A percentile compares a stretch with the other conserved stretches of the same genome.
phyloP scores from a whole-genome alignment of 2,888 invertebrate species.

The Himalopsyche anomala region DNA sequence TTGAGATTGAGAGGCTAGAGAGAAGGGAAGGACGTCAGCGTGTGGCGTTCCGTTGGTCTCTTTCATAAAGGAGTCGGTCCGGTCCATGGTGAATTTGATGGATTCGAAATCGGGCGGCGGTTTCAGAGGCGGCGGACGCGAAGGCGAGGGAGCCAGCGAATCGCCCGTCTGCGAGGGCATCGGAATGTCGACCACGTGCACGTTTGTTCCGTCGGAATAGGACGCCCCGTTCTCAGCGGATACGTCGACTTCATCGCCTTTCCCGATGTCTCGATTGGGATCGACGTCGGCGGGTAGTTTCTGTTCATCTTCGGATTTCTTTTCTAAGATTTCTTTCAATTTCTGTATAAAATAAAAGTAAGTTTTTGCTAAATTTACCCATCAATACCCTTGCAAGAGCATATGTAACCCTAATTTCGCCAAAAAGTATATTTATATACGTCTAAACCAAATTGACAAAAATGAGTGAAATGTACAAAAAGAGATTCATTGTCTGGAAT shows the following conservation, averaged over 20 bases:
- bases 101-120: slow-evolving; percentile 63
- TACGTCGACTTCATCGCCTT: slow-evolving; percentile 48
- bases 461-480: no score
- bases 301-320: slow-evolving; percentile 78
- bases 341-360: slow-evolving; percentile 72
- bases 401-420: no score
- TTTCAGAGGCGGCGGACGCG: slow-evolving; percentile 57
- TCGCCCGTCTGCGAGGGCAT: slow-evolving; percentile 75
- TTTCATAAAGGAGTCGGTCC: slow-evolving; percentile 65
- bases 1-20: slow-evolving; percentile 16
- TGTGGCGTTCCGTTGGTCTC: slow-evolving; percentile 62
- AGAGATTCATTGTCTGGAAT: no score
- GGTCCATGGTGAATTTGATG: slow-evolving; percentile 64
- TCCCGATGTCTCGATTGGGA: slow-evolving; percentile 28
- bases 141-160: slow-evolving; percentile 41
- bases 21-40: slow-evolving; percentile 57
- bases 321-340: slow-evolving; percentile 82
- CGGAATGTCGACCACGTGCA: slow-evolving; percentile 84
- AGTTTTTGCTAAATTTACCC: not conserved
- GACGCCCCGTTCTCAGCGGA: slow-evolving; percentile 73
- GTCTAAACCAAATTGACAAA: no score
- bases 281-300: not conserved
- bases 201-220: slow-evolving; percentile 66
- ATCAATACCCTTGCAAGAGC: no score
- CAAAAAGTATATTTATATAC: no score